Base-by-base conservation (phyloP, 92 coral and sea anemone genomes). In the Heteractis magnifica region DNA sequence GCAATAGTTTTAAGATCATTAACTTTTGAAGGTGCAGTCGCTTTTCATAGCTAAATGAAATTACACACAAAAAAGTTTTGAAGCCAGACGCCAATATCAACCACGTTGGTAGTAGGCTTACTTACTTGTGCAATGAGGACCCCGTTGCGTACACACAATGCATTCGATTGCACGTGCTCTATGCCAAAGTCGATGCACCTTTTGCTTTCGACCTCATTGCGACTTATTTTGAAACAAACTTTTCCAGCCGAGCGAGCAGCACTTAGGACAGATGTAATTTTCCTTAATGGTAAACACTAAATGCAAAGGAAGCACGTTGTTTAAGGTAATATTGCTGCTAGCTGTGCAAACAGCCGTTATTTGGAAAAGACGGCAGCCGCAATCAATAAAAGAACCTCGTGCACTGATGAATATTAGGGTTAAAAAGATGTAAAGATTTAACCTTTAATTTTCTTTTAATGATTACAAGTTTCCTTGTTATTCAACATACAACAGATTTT, bases 151-250 rank as follows among this genome's bases (percentile, higher is more conserved):
- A 6, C 20, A 64, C 49, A 79, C 83, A 79, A 79, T 79, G 44
- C 75, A 5, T 7, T 9, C 21, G n/a, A 79, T 79, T 79, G 83
- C 83, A 79, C 83, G 83, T 79, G 83, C 51, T 79, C 83, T 41
- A 49, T 79, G 83, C 83, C 58, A 52, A 9, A 58, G 51, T 78
- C 21, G 71, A 78, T 79, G 83, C 83, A 79, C 83, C 83, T 79
- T 79, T 79, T 79, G 83, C 83, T 79, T 60, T 62, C 74, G 52
- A 64, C 83, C 83, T 79, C 74, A 79, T 79, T 79, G 83, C 56
- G 75, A 79, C 23, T 21, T 79, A 79, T 64, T 79, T 79, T 41
- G 20, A 60, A 34, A 68, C 16, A 26, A 60, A 12, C 53, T 65
- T 79, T 62, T 64, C 83, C 73, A 64, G 18, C 83, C 56, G 56